Conservation (phyloP, 2,888 invertebrate genomes). For the Spodoptera exigua region DNA sequence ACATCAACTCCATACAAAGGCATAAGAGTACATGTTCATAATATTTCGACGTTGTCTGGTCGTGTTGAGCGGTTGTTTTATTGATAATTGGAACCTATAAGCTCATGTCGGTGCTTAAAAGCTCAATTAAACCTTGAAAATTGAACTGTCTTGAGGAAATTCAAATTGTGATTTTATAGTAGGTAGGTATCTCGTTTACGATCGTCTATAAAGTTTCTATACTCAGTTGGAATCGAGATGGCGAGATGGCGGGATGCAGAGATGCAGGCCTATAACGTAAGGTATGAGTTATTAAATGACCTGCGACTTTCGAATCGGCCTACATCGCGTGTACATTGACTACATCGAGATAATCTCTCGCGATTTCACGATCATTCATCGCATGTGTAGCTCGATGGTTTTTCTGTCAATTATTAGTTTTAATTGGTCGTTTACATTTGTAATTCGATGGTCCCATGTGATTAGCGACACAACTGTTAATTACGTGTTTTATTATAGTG, state of each 20-base stretch:
- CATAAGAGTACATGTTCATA: constrained; percentile 58
- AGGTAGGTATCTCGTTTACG: constrained; percentile 68
- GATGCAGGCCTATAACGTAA: constrained; percentile 31
- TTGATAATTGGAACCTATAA: constrained; percentile 72
- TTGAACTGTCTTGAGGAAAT: constrained; percentile 75
- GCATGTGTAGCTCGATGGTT: constrained; percentile 42
- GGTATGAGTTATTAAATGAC: constrained; percentile 52
- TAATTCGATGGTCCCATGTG: constrained; percentile 44
- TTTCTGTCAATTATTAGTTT: constrained; percentile 56
- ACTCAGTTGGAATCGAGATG: constrained; percentile 29
- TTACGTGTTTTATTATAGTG: constrained; percentile 41
- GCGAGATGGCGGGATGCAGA: constrained; percentile 32
- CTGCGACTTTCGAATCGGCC: constrained; percentile 56
- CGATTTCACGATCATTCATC: constrained; percentile 56
- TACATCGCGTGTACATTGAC: constrained; percentile 52
- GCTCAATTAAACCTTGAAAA: constrained; percentile 79
- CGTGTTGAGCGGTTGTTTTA: constrained; percentile 70
- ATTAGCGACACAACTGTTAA: constrained; percentile 39
- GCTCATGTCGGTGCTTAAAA: constrained; percentile 68
- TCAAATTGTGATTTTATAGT: constrained; percentile 71
- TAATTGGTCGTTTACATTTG: constrained; percentile 60
- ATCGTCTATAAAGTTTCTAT: constrained; percentile 66
- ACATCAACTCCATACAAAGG: constrained; percentile 56
- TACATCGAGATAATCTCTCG: constrained; percentile 39
- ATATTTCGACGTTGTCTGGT: constrained; percentile 54